Evolutionary conservation across 2,797 vertebrate species (phyloP), one percentile per base, ranked within the genome.

Genomic region (Propithecus deckenii): DNA sequence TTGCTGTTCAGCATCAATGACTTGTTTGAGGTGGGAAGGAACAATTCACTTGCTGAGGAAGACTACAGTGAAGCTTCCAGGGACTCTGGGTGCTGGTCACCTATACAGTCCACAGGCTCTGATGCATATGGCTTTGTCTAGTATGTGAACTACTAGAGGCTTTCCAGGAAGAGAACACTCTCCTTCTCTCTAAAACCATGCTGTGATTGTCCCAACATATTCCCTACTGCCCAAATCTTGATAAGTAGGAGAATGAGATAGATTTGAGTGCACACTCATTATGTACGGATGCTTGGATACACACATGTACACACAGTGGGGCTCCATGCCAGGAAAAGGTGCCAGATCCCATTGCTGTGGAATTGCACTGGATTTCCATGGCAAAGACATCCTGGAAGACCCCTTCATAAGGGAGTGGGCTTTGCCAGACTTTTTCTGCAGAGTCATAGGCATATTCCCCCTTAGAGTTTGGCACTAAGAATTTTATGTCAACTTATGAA

Each of bases 401-500:
- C 17, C 57, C 6, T 57, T 46, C 35, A 38, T 22, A 57, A 81
- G 50, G 28, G 8, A 20, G 4, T 75, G 76, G 67, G 74, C 67
- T 79, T 94, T 55, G 84, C n/a, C 61, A 78, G 89, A 55, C 20
- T 74, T 89, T 94, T 88, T 75, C 79, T 46, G 22, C 46, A 55
- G 32, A 76, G 78, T 76, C 86, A 71, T 46, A 74, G 75, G 75
- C 15, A 46, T 81, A 48, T 79, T 94, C 50, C 88, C 35, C 38
- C 32, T 74, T 15, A 89, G 28, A 32, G 46, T 52, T 91, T 91
- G 84, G 86, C 79, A 75, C 57, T 50, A 43, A 79, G 46, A 57
- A 65, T 86, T 94, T 72, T 86, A 78, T 52, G 87, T 32, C 55
- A 80, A 89, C 43, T 90, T 97, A 63, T 55, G 87, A 93, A 86